These are phyloP conservation scores for Tachina grossa DNA, from an alignment of 2,888 invertebrate genomes.

Conservation along the genomic window DNA sequence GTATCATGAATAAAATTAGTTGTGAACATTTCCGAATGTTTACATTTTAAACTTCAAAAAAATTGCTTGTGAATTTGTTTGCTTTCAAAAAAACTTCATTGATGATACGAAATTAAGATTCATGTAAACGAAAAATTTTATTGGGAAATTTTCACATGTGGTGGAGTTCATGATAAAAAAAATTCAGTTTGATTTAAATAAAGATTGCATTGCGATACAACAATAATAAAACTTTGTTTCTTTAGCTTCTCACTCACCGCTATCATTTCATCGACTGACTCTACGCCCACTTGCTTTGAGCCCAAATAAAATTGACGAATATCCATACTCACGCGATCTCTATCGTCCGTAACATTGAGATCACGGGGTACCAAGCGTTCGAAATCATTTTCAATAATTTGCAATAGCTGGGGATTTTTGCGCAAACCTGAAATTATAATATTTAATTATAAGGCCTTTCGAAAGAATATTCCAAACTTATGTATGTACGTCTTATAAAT, in stretches of 20 bases:
- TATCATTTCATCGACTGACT: conserved; percentile 85
- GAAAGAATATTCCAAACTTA: conserved; percentile 50
- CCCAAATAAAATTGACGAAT: conserved; percentile 86
- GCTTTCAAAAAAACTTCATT: no score
- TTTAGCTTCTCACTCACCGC: conserved; percentile 73
- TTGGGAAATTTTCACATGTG: no score
- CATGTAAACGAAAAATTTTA: no score
- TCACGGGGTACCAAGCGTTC: conserved; percentile 85
- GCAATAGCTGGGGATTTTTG: conserved; percentile 84
- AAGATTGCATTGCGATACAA: no score
- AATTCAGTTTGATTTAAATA: neutral
- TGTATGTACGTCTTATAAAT: conserved; percentile 84
- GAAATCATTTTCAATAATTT: conserved; percentile 85
- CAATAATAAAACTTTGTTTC: neutral
- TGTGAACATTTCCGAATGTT: no score
- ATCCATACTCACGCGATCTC: conserved; percentile 81
- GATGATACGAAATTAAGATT: no score
- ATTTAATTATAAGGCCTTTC: neutral
- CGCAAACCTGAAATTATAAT: conserved; percentile 83
- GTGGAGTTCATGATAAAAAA: no score
- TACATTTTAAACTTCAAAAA: no score
- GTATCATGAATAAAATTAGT: no score
- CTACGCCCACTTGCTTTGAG: conserved; percentile 84
- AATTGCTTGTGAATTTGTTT: no score
- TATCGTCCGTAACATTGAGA: conserved; percentile 82